phyloP scores from a whole-genome alignment of 2,888 invertebrate genomes.

The Tricholauxania praeusta region DNA sequence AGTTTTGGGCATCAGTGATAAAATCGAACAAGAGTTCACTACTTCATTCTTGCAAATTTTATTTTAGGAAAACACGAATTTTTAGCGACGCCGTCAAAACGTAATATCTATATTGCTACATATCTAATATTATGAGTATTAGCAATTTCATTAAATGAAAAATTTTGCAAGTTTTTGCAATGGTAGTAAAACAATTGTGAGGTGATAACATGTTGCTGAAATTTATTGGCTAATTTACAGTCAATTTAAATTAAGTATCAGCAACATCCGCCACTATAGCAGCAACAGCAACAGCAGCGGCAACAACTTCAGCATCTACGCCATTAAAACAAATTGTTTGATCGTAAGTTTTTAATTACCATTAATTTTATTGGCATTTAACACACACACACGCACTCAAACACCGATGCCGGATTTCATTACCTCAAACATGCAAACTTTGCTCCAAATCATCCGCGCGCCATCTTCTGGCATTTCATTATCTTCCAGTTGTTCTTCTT shows the following conservation, averaged over 20 bases:
- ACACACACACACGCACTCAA: slow-evolving; percentile 42
- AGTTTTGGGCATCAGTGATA: too few relatives aligned
- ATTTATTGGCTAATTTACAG: slow-evolving; percentile 24
- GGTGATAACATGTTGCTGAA: neutral
- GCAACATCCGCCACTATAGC: slow-evolving; percentile 10
- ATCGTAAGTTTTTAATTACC: slow-evolving; percentile 43
- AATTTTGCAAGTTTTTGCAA: too few relatives aligned
- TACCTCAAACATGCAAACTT: slow-evolving; percentile 31
- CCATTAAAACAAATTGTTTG: slow-evolving; percentile 37
- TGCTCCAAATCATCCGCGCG: slow-evolving; percentile 15
- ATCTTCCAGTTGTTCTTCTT: neutral
- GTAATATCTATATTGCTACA: too few relatives aligned
- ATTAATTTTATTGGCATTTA: slow-evolving; percentile 50
- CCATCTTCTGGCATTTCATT: neutral
- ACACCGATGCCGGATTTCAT: slow-evolving; percentile 27
- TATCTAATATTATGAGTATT: too few relatives aligned
- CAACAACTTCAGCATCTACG: slow-evolving; percentile 17
- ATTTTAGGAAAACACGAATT: too few relatives aligned
- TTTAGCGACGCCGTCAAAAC: too few relatives aligned
- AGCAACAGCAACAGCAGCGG: slow-evolving; percentile 1
- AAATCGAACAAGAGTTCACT: too few relatives aligned
- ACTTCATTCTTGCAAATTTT: too few relatives aligned
- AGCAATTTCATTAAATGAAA: too few relatives aligned
- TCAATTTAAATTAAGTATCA: slow-evolving; percentile 13
- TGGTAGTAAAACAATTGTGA: too few relatives aligned